Evolutionary conservation across 2,888 invertebrate species (phyloP).

Genomic region (Pseudolycoriella hygida): DNA sequence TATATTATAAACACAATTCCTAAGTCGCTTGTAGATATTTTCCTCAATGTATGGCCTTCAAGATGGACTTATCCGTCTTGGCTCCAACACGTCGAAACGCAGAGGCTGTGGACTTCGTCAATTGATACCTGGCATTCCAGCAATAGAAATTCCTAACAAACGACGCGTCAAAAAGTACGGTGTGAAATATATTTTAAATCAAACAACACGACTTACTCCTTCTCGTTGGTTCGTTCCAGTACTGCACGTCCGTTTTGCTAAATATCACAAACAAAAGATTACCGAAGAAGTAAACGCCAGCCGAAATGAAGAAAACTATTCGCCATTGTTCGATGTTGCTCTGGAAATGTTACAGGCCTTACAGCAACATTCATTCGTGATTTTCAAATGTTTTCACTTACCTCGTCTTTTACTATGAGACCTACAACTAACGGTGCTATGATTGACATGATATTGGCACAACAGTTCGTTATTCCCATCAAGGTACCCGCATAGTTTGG

Average conservation of each 20-base stretch:
- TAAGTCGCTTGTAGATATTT: no score
- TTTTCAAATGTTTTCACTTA: constrained; percentile 27
- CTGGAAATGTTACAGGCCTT: constrained; percentile 28
- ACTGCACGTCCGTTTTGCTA: constrained; percentile 44
- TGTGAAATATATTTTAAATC: no score
- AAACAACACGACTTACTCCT: no score
- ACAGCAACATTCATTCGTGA: constrained; percentile 10
- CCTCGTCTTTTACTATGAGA: constrained; percentile 48
- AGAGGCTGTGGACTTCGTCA: no score
- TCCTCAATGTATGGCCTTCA: no score
- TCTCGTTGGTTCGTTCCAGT: constrained; percentile 44
- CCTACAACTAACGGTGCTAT: constrained; percentile 60
- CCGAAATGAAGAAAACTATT: constrained; percentile 54
- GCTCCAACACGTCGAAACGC: no score
- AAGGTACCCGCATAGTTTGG: constrained; percentile 68
- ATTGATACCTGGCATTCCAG: no score
- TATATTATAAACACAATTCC: no score
- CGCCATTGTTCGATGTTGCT: constrained; percentile 48
- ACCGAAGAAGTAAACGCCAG: constrained; percentile 48
- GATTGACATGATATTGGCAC: constrained; percentile 62
- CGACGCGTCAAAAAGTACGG: no score
- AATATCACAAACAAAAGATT: constrained; percentile 52
- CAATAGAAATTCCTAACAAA: no score
- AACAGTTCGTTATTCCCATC: constrained; percentile 71
- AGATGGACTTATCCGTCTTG: no score